phyloP scores from a whole-genome alignment of 2,797 vertebrate genomes.

The Sebastes itinus region DNA sequence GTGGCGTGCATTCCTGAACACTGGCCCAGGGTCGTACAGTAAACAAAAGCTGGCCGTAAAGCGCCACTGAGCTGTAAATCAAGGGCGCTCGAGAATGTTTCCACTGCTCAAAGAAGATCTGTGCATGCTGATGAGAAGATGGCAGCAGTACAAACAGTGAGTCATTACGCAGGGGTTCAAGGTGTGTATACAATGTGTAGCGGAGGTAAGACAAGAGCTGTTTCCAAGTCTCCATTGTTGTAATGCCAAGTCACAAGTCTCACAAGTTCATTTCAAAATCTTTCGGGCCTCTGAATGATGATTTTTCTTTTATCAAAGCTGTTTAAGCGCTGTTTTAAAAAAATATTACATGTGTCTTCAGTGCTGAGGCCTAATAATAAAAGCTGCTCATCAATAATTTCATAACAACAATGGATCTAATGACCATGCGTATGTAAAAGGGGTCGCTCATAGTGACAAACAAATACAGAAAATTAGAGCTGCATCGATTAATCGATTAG shows the following conservation, averaged over 20 bases:
- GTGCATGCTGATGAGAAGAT: constrained; percentile 54
- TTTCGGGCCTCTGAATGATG: background rate
- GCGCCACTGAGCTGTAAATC: constrained; percentile 73
- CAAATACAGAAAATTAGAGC: too few relatives aligned
- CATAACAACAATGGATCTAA: background rate
- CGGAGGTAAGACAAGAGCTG: background rate
- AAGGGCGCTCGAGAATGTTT: constrained; percentile 70
- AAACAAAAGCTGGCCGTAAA: constrained; percentile 79
- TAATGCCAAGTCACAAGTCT: background rate
- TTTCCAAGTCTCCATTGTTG: background rate
- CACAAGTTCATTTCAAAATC: background rate
- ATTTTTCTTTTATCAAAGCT: background rate
- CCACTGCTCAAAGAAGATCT: constrained; percentile 61
- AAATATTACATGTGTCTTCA: background rate
- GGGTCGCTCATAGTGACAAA: too few relatives aligned
- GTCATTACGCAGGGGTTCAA: constrained; percentile 13
- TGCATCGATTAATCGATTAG: too few relatives aligned
- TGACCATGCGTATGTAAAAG: background rate
- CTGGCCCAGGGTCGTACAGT: constrained; percentile 70
- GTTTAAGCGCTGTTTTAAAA: background rate
- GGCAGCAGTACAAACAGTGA: constrained; percentile 26
- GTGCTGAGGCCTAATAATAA: background rate
- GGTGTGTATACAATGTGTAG: constrained; percentile 8
- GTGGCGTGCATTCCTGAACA: constrained; percentile 76
- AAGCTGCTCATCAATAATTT: background rate